These are phyloP conservation scores for Plectropomus leopardus DNA, from an alignment of 2,113 vertebrate species.

Conservation along the genomic window DNA sequence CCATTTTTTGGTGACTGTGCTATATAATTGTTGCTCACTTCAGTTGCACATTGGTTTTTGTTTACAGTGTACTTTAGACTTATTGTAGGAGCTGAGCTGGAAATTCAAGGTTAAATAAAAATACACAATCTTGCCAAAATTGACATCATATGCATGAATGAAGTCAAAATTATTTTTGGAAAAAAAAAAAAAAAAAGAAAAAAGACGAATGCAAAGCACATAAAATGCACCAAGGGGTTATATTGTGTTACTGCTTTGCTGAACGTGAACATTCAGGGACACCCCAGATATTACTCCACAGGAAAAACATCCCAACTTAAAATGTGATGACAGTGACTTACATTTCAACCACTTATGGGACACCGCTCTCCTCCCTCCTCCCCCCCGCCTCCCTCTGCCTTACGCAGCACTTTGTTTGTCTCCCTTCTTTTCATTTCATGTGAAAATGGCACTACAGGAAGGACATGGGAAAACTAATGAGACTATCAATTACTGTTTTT, in stretches of 20 bases:
- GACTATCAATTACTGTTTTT: conserved; percentile 55
- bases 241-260: background rate
- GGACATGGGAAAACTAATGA: conserved; percentile 69
- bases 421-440: conserved; percentile 42
- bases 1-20: no score
- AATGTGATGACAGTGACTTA: background rate
- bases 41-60: no score
- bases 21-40: no score
- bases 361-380: background rate
- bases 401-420: conserved; percentile 63
- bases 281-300: background rate
- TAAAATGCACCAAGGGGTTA: no score
- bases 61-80: no score
- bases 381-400: conserved; percentile 18
- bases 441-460: conserved; percentile 55
- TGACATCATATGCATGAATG: no score
- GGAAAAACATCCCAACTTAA: conserved; percentile 1
- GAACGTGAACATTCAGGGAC: conserved; percentile 1
- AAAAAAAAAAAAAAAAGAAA: no score
- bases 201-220: no score
- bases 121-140: no score
- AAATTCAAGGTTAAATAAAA: no score
- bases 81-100: no score
- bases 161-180: no score
- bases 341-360: conserved; percentile 1